Conservation (phyloP, 2,888 invertebrate species). For the Exephanes ischioxanthus region DNA sequence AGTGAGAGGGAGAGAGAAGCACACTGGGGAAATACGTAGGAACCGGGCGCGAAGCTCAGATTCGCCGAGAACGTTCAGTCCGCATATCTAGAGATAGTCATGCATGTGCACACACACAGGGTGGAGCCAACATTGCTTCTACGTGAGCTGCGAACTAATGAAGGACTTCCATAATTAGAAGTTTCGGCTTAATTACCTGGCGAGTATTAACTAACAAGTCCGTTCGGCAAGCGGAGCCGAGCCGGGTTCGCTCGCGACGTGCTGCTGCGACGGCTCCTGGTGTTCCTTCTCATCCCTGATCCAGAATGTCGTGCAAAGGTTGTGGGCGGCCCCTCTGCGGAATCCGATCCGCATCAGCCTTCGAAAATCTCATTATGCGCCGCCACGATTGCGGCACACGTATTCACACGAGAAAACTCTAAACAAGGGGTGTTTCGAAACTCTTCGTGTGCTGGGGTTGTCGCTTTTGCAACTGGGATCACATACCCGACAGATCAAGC, state of each 20-base stretch:
- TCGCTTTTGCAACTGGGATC: neutral
- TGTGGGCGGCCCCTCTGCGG: constrained; percentile 49
- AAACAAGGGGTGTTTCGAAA: constrained; percentile 14
- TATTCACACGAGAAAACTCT: constrained; percentile 29
- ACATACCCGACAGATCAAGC: neutral
- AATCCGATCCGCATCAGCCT: constrained; percentile 72
- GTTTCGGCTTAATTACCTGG: constrained; percentile 78
- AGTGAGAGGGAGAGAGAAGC: constrained; percentile 15
- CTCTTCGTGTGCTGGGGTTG: neutral
- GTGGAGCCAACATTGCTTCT: constrained; percentile 61
- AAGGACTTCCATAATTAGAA: constrained; percentile 80
- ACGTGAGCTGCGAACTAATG: constrained; percentile 76
- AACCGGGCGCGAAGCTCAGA: constrained; percentile 17
- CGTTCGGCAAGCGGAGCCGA: constrained; percentile 63
- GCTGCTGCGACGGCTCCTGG: constrained; percentile 55
- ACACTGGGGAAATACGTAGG: constrained; percentile 27
- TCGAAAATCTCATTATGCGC: constrained; percentile 68
- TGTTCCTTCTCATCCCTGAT: constrained; percentile 54
- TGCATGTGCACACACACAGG: neutral
- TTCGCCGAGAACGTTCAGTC: constrained; percentile 34
- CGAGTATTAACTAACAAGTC: constrained; percentile 77
- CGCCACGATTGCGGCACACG: constrained; percentile 48
- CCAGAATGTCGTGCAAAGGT: constrained; percentile 40
- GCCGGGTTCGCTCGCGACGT: constrained; percentile 43
- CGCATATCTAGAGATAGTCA: constrained; percentile 34